Evolutionary conservation across 2,113 vertebrate species (phyloP).

Genomic region (Nettapus auritus): DNA sequence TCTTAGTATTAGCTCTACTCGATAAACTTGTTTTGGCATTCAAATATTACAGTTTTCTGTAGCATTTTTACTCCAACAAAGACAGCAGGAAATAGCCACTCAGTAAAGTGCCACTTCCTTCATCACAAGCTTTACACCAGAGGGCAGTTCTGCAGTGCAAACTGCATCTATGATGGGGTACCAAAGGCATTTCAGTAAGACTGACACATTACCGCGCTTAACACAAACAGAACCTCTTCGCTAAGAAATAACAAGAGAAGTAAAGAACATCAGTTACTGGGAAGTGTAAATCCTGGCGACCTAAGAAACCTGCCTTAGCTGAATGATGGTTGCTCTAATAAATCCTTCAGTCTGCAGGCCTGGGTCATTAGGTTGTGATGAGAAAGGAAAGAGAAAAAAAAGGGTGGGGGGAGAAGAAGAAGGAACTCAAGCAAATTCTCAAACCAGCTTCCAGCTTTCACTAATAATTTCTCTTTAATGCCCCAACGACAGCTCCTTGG

Average conservation of each 20-base stretch:
- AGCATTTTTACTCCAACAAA: background rate
- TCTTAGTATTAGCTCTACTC: background rate
- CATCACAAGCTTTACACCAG: background rate
- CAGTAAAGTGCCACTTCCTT: background rate
- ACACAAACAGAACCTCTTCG: background rate
- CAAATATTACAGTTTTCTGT: background rate
- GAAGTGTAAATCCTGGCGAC: background rate
- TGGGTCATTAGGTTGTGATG: background rate
- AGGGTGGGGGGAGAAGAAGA: too few species aligned
- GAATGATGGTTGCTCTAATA: background rate
- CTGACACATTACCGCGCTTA: background rate
- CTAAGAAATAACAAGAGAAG: background rate
- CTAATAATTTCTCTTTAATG: background rate
- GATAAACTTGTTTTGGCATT: background rate
- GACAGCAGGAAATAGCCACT: background rate
- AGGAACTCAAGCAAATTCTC: background rate
- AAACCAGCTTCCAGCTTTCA: background rate
- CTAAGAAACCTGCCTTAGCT: background rate
- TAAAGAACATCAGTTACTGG: background rate
- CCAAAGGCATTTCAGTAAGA: background rate
- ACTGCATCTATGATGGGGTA: background rate
- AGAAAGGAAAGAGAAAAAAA: background rate
- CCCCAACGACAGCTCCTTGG: background rate
- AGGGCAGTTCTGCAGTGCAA: background rate
- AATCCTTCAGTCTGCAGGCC: background rate